Evolutionary conservation across 2,888 invertebrate species (phyloP), one percentile per base, ranked within the genome.

Genomic region (Calameuta idolon): DNA sequence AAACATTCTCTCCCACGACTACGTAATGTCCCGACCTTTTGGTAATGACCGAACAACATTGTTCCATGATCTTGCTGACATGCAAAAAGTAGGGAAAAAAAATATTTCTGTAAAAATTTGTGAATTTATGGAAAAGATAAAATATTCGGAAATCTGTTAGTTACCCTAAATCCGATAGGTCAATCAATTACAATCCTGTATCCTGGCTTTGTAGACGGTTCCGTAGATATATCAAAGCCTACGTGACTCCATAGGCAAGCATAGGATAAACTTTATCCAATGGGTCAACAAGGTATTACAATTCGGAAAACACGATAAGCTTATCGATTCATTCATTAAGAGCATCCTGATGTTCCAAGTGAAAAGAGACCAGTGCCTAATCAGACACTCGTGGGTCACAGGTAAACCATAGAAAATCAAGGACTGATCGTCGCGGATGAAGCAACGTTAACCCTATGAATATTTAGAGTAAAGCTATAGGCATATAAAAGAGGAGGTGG

Each of bases 331-430:
- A 1, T 55, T 55, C 55, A 9, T 55, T 55, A 23, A 5, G 9
- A 23, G 55, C 23, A 11, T 55, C 23, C 23, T 55, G 23, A 55
- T 9, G 23, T 2, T 23, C 23, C 55, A 55, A 55, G 55, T 55
- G 23, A 71, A 71, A 34, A 12, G 71, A 33, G 71, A 71, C 31
- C 71, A 71, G 71, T 15, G 31, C 2, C 31, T 30, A 12, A 12
- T 71, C 71, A 30, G 31, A 5, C 55, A 23, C 23, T 23, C 2
- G 9, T 23, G 23, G 55, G 9, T 55, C 23, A 55, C 55, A 23
- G 34, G 71, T 71, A 71, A 15, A 71, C 15, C 40, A n/a, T 76
- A 79, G 69, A 75, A 79, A 79, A 79, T 77, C 77, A 74, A 40
- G 33, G 71, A 79, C 73, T 75, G 69, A 71, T 79, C 74, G 74